Conservation (phyloP, 35 echinoderm and acorn worm species). For the Ophiothrix spiculata region DNA sequence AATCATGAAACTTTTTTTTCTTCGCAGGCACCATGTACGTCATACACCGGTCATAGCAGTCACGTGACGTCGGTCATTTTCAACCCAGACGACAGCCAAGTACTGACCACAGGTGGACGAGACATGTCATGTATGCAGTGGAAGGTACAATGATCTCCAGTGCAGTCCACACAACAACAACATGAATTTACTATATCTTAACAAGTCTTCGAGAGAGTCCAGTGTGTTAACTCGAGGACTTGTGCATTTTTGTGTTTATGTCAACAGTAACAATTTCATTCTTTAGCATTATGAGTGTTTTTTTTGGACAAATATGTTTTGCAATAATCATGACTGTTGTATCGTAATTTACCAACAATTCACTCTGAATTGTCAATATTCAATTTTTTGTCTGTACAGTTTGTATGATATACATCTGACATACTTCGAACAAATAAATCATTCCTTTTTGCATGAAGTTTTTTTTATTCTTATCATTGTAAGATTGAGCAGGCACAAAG, state of each 20-base stretch:
- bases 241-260: background rate
- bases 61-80: conserved; percentile 91
- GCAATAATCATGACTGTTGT: background rate
- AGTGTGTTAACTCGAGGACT: too few species aligned
- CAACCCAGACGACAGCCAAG: conserved; percentile 59
- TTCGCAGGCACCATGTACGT: conserved; percentile 60
- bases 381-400: background rate
- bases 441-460: conserved; percentile 5
- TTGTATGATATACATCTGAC: background rate
- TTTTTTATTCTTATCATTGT: background rate
- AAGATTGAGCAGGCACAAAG: background rate
- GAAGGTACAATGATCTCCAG: conserved; percentile 52
- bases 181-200: too few species aligned
- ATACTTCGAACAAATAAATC: background rate
- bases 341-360: background rate
- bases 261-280: background rate
- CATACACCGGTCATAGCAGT: conserved; percentile 84
- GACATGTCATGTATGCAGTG: conserved; percentile 97
- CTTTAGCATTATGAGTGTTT: background rate
- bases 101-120: conserved; percentile 92
- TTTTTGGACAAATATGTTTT: background rate
- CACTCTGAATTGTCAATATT: background rate
- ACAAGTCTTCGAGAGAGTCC: too few species aligned
- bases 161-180: background rate
- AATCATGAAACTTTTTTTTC: too few species aligned